These are phyloP conservation scores for Hydropsyche tenuis DNA, from an alignment of 1,140 invertebrate species.

Conservation along the genomic window DNA sequence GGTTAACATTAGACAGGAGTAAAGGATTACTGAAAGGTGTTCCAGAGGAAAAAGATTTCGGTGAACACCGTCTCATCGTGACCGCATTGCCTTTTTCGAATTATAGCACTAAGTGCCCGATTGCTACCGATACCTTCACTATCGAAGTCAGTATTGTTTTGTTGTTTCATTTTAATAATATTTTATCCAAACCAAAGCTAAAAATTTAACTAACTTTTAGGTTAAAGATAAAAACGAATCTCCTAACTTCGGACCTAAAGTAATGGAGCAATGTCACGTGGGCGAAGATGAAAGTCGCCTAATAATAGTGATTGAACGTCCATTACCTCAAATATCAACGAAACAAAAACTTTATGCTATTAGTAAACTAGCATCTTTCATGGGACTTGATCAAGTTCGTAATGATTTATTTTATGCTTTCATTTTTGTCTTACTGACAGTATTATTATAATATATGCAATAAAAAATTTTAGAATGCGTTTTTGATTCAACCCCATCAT, in stretches of 20 bases:
- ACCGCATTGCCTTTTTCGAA: slow-evolving; percentile 52
- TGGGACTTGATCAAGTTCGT: slow-evolving; percentile 61
- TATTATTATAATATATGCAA: not conserved
- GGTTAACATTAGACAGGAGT: slow-evolving; percentile 61
- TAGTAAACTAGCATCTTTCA: slow-evolving; percentile 60
- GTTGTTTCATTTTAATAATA: not conserved
- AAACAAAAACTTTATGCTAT: slow-evolving; percentile 58
- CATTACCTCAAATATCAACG: slow-evolving; percentile 56
- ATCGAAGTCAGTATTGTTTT: slow-evolving; percentile 54
- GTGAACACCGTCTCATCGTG: slow-evolving; percentile 58
- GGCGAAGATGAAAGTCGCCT: slow-evolving; percentile 57
- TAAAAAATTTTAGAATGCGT: slow-evolving; percentile 41
- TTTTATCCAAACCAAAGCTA: not conserved
- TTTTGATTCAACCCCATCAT: slow-evolving; percentile 46
- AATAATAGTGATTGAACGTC: slow-evolving; percentile 56
- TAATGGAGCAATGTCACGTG: slow-evolving; percentile 52
- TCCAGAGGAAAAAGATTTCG: slow-evolving; percentile 56
- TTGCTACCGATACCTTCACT: slow-evolving; percentile 59
- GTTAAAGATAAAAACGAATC: slow-evolving; percentile 60
- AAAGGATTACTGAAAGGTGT: slow-evolving; percentile 61
- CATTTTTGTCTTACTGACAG: not conserved
- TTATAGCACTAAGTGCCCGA: slow-evolving; percentile 55
- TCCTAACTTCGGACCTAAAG: slow-evolving; percentile 56
- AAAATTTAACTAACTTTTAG: slow-evolving; percentile 50
- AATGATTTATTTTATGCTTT: no score